phyloP scores from a whole-genome alignment of 2,888 invertebrate genomes.

The Eilema sororculum region DNA sequence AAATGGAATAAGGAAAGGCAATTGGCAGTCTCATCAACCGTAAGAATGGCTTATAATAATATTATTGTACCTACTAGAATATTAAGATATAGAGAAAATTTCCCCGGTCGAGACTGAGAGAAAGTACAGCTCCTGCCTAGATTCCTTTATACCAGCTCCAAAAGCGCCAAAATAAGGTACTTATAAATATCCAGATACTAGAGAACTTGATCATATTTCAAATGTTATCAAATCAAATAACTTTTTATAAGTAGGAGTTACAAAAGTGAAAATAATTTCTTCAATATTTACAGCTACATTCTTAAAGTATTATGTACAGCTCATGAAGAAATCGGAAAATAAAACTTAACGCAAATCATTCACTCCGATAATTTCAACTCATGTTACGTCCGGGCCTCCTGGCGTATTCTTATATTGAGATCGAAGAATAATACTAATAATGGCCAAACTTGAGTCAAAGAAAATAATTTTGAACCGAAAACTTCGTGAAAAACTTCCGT shows the following conservation, averaged over 20 bases:
- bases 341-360: neutral
- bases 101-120: no score
- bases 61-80: no score
- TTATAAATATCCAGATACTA: no score
- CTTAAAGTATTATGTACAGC: neutral
- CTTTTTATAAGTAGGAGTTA: neutral
- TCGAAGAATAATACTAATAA: conserved; percentile 77
- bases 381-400: neutral
- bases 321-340: neutral
- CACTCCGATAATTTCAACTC: neutral
- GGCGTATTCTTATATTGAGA: conserved; percentile 48
- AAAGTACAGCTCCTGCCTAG: no score
- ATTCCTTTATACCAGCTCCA: no score
- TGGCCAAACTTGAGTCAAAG: conserved; percentile 70
- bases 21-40: no score
- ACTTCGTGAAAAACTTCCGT: conserved; percentile 74
- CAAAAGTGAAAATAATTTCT: neutral
- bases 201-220: no score
- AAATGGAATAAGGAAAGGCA: no score
- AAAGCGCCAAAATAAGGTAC: no score
- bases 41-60: no score
- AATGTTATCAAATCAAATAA: no score
- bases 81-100: no score
- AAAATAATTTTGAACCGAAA: conserved; percentile 75
- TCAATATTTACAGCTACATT: neutral